Evolutionary conservation across 1,140 invertebrate species (phyloP), one percentile per base, ranked within the genome.

Genomic region (Drosophila auraria): DNA sequence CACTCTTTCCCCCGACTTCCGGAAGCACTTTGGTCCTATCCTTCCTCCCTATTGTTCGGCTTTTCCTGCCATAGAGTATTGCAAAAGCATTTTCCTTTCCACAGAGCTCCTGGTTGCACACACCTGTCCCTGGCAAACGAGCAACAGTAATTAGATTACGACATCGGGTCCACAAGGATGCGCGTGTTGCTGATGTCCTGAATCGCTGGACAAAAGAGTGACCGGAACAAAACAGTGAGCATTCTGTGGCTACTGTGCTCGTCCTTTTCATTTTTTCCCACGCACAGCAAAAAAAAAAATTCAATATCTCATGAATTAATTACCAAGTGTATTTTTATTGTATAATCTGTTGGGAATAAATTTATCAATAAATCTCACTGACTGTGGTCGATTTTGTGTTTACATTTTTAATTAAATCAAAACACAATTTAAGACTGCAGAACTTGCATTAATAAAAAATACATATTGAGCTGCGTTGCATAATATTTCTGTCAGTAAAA

Each of bases 131-230:
- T 36, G 73, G 44, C 33, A 56, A 25, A 44, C 7, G 6, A 51
- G 40, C 23, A 59, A 25, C 33, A 36, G 60, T 87, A 87, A 87
- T 87, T 83, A 78, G 61, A 87, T 87, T 83, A 87, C 45, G 59
- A 63, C 64, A 66, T 69, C 49, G 53, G 51, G 65, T 76, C 51
- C 78, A 47, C 42, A 30, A 58, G 74, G 73, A 51, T 54, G 54
- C 61, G 54, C 72, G 62, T 74, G 57, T 77, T 58, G 54, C 27
- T 20, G 42, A 30, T 25, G 50, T 38, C 56, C 63, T 47, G 50
- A 40, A 54, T 57, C 54, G 45, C n/a, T 36, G 50, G 49, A 58
- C 72, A 66, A 64, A 40, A 64, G 62, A 30, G 17, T 66, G 47
- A 40, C 68, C 63, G 30, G 33, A 36, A 57, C 23, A 68, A 66